Conservation (phyloP, 2,888 invertebrate species). For the Pollenia labialis region DNA sequence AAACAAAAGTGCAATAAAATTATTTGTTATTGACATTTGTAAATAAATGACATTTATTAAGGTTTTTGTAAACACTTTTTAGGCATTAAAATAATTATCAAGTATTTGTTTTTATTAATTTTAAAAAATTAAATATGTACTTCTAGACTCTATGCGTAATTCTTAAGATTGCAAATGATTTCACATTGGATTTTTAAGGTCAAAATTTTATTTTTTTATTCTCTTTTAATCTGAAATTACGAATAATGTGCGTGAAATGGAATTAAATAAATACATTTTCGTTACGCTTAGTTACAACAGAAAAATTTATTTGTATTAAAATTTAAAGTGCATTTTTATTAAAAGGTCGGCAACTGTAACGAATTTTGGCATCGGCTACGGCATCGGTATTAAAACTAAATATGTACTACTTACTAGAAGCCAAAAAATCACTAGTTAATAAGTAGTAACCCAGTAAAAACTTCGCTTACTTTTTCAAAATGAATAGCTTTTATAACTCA, state of each 20-base stretch:
- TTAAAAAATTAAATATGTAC: not conserved
- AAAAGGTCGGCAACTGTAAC: no score
- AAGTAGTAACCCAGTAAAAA: no score
- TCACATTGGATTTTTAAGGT: slow-evolving; percentile 21
- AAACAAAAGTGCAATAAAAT: slow-evolving; percentile 25
- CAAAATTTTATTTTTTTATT: slow-evolving; percentile 6
- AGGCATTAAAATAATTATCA: slow-evolving; percentile 6
- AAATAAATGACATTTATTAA: slow-evolving; percentile 4
- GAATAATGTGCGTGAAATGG: not conserved
- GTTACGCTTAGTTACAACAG: not conserved
- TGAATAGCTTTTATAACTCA: no score
- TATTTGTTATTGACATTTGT: slow-evolving; percentile 8
- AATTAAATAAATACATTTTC: not conserved
- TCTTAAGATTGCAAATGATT: slow-evolving; percentile 39
- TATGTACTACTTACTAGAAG: no score
- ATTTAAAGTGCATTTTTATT: slow-evolving; percentile 22
- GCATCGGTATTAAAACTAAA: no score
- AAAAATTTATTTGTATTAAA: no score
- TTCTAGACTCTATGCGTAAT: not conserved
- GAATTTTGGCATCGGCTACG: no score
- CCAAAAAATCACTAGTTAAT: no score
- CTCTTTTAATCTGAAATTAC: slow-evolving; percentile 1
- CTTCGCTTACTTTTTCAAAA: no score
- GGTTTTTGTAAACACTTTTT: not conserved
- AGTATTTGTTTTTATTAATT: not conserved